A percentile compares a stretch with the other conserved stretches of the same genome.
Evolutionary conservation across 1,140 invertebrate genomes (phyloP).

Genomic region (Spodoptera litura): DNA sequence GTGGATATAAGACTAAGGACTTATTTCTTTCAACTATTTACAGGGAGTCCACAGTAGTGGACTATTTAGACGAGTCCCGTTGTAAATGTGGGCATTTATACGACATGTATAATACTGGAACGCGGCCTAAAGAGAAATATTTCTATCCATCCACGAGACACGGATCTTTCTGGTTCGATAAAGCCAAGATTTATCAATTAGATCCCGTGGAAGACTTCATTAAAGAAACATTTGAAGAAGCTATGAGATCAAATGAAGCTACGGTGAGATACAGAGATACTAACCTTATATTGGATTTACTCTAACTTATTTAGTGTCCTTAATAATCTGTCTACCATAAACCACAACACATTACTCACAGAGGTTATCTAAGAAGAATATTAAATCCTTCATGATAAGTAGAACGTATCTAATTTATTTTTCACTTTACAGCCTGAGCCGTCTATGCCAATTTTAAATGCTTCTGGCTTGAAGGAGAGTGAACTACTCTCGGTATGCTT

Average conservation of each 20-base stretch:
- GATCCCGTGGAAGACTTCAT: slow-evolving; percentile 76
- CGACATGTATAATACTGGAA: slow-evolving; percentile 66
- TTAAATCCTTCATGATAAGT: no score
- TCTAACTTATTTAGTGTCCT: no score
- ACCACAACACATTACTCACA: no score
- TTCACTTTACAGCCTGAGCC: slow-evolving; percentile 63
- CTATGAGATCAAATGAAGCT: slow-evolving; percentile 63
- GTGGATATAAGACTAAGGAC: no score
- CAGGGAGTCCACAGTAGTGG: slow-evolving; percentile 67
- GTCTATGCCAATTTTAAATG: slow-evolving; percentile 67
- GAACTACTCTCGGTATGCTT: slow-evolving; percentile 68
- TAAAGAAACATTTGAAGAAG: slow-evolving; percentile 66
- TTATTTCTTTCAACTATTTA: slow-evolving; percentile 24
- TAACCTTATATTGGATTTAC: no score
- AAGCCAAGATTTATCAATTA: slow-evolving; percentile 74
- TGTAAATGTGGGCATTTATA: slow-evolving; percentile 78
- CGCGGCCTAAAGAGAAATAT: slow-evolving; percentile 67
- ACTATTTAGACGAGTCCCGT: slow-evolving; percentile 70
- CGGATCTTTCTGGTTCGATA: slow-evolving; percentile 66
- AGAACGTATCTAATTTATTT: background rate
- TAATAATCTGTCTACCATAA: no score
- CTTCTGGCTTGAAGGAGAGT: slow-evolving; percentile 66
- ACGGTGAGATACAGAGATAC: slow-evolving; percentile 55
- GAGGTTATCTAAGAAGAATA: no score
- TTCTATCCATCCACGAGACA: slow-evolving; percentile 68